A percentile compares a stretch with the other conserved stretches of the same genome.
These are phyloP conservation scores for Stictonetta naevosa DNA, from an alignment of 2,113 vertebrate species.

Conservation along the genomic window DNA sequence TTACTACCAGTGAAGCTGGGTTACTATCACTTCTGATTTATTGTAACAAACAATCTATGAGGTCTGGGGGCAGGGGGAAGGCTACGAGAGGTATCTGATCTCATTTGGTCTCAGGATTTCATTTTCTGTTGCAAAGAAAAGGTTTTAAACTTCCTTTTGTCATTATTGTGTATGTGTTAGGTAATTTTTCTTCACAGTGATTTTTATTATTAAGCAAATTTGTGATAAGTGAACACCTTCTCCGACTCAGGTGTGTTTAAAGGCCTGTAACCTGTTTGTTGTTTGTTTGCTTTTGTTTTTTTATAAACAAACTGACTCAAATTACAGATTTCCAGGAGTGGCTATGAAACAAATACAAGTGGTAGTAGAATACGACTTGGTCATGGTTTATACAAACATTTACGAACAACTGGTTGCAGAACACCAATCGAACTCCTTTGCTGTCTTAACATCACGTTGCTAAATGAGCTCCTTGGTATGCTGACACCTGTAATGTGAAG, in stretches of 20 bases:
- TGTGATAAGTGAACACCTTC: not conserved
- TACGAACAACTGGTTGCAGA: not conserved
- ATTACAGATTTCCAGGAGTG: not conserved
- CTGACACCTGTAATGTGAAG: fast-evolving
- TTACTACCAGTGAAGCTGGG: no score
- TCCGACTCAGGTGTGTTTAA: not conserved
- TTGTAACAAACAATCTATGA: no score
- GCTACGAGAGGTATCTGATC: not conserved
- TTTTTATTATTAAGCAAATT: not conserved
- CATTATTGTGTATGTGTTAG: not conserved
- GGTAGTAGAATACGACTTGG: not conserved
- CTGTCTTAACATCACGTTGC: not conserved
- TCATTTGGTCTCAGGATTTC: not conserved
- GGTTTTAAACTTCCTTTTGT: not conserved
- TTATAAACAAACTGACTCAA: not conserved
- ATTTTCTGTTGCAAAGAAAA: not conserved
- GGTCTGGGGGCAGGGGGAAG: not conserved
- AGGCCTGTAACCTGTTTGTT: not conserved
- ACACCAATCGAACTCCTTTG: not conserved
- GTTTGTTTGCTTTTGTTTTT: not conserved
- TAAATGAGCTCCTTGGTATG: not conserved
- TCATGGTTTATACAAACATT: fast-evolving
- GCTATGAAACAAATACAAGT: not conserved
- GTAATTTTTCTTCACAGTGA: not conserved
- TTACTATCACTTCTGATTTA: no score